Evolutionary conservation across 2,888 invertebrate species (phyloP).

Genomic region (Hirtodrosophila trivittata): DNA sequence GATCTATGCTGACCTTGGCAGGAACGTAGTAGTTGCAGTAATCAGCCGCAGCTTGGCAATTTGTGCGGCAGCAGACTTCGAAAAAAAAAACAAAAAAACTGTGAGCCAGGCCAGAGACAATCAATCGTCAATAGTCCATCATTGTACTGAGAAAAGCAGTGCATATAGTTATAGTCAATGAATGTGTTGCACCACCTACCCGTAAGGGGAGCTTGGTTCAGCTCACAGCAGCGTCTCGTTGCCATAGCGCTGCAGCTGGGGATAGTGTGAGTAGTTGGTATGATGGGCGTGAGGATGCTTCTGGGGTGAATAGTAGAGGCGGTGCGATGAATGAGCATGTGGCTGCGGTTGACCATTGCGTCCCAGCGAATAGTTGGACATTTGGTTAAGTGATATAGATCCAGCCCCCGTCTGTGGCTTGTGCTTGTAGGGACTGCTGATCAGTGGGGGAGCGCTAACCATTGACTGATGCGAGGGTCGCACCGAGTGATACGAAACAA

Average conservation of each 20-base stretch:
- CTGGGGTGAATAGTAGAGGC: slow-evolving; percentile 63
- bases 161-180: too few species aligned
- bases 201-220: background rate
- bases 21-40: slow-evolving; percentile 43
- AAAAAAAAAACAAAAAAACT: too few species aligned
- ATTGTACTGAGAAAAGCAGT: background rate
- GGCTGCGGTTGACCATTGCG: slow-evolving; percentile 52
- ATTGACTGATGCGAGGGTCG: slow-evolving; percentile 69
- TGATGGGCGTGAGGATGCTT: slow-evolving; percentile 57
- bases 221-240: slow-evolving; percentile 82
- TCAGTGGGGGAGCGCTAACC: slow-evolving; percentile 60
- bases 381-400: slow-evolving; percentile 77
- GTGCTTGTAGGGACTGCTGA: slow-evolving; percentile 60
- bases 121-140: background rate
- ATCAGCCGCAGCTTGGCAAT: slow-evolving; percentile 31
- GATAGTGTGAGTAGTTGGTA: slow-evolving; percentile 54
- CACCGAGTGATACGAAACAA: slow-evolving; percentile 82
- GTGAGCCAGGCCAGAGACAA: background rate
- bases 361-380: slow-evolving; percentile 77
- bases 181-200: background rate
- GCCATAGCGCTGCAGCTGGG: slow-evolving; percentile 72
- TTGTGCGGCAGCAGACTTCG: slow-evolving; percentile 55
- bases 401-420: slow-evolving; percentile 48
- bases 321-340: slow-evolving; percentile 58
- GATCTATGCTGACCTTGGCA: slow-evolving; percentile 44